Evolutionary conservation across 2,888 invertebrate species (phyloP), one percentile per base, ranked within the genome.

Genomic region (Dorcus parallelipipedus): DNA sequence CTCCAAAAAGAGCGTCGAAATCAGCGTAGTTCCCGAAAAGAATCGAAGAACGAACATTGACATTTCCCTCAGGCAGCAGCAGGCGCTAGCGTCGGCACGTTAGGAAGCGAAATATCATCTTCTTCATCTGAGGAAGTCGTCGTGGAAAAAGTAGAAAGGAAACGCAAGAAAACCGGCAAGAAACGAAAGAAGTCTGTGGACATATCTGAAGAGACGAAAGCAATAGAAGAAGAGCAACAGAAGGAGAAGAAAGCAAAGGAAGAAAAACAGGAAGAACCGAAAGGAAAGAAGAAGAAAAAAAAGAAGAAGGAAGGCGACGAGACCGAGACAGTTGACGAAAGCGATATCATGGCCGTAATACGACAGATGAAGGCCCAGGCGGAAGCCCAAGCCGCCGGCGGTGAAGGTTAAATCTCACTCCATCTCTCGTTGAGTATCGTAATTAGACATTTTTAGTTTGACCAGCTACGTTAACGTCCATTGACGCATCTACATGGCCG

Each of bases 341-440:
- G 39, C 17, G 61, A 61, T 14, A 54, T 64, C 3, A 60, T 61
- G 58, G 60, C 54, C 3, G 55, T 59, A 43, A 60, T 64, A 40
- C 52, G 49, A 14, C 48, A 48, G 17, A 61, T 64, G 61, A 61
- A 64, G 50, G 56, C 41, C n/a, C 5, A 23, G 7, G 61, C 63
- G 2, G 59, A 49, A 9, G 54, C 50, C 8, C 51, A 56, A 52
- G 52, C 53, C 3, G 48, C 41, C 17, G 51, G 48, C 4, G 26
- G 6, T 7, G 26, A 33, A 33, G 26, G 26, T 33, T 4, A 5
- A 4, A 33, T 33, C 26, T 33, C 1, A 33, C 26, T 33, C 26
- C 26, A 33, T 6, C 26, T 33, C 3, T 20, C 20, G 20, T 20
- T 20, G 20, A 3, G 3, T 3, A 4, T 6, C 7, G 26, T 7